Base-by-base conservation (phyloP, 2,888 invertebrate genomes). In the Apamea crenata region DNA sequence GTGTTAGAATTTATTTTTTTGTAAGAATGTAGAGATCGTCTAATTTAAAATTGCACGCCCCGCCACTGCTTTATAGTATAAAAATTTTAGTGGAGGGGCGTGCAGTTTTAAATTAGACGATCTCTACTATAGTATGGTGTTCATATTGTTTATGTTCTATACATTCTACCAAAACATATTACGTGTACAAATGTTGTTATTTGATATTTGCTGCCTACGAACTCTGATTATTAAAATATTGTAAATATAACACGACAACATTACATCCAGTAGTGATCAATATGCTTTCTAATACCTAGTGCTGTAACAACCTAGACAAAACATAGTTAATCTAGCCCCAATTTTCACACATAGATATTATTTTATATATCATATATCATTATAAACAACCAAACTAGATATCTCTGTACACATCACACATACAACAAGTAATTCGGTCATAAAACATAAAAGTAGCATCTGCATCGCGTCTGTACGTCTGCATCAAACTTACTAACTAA, bases 401-500 rank as follows among this genome's bases (percentile, higher is more conserved):
- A 56, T 74, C 0, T 74, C 8, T 65, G 8, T n/a, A 47, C 25
- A 16, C 32, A 50, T 72, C 63, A 25, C 21, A 63, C 36, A 69
- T 12, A 61, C 6, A 44, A 47, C 53, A 25, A 8, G 40, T 71
- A 68, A 80, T 77, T 74, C 66, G n/a, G 36, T 32, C 29, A 79
- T 82, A 81, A 81, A 78, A 78, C 59, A 71, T 29, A 44, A 80
- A 74, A 80, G 72, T 78, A 74, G 44, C 73, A 78, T 88, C 83
- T 87, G 76, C 67, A 87, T 85, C 82, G 76, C 87, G 72, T 88
- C 73, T 68, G 65, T 81, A 78, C 71, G 78, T 79, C 47, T 68
- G 75, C 74, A 85, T 86, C 83, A 86, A 90, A 90, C 84, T 90
- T 87, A 71, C 81, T 89, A 90, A 90, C 88, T 90, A 89, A 89